Base-by-base conservation (phyloP, 2,888 invertebrate genomes). In the Rotaria magnacalcarata region DNA sequence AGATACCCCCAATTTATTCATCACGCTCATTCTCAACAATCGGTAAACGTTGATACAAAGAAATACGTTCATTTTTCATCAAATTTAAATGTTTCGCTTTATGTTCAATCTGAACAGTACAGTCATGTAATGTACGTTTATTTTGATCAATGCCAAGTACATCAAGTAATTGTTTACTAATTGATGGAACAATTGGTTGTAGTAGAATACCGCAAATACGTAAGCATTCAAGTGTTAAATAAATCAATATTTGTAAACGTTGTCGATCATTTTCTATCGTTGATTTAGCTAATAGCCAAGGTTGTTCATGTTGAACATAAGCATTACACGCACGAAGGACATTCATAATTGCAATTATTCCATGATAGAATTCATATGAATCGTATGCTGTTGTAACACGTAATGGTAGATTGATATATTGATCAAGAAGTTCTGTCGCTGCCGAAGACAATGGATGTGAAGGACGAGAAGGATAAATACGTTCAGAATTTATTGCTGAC, bases 251-350 rank as follows among this genome's bases (percentile, higher is more conserved):
- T 54, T 89, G 87, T n/a, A 96, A 91, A 89, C 89, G 85, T 27
- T 86, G 86, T 24, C 89, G 88, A 89, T 94, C 93, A 3, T 93
- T 92, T 0, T 92, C 91, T 19, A 92, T 90, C 7, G 85, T 41
- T 2, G 88, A 88, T 89, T 95, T 94, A 86, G 92, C 93, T 87
- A 97, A 92, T 88, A 94, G 93, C 98, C 98, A 99, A 0, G 97
- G 97, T 90, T 94, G 94, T 88, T 94, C 93, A 7, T 94, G 92
- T 89, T 97, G 95, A 89, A 98, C 94, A 92, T 96, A 95, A 87
- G 93, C 92, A 92, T 99, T 98, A 34, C 95, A 94, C 52, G 93
- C 92, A 89, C 95, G 94, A 21, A 97, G 91, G 0, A 94, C 93
- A 21, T 93, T 92, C 91, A 96, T 94, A 0, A 95, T 93, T 0